Evolutionary conservation across 23 tunicate genomes (phyloP), one percentile per base, ranked within the genome.

Genomic region (Styela plicata): DNA sequence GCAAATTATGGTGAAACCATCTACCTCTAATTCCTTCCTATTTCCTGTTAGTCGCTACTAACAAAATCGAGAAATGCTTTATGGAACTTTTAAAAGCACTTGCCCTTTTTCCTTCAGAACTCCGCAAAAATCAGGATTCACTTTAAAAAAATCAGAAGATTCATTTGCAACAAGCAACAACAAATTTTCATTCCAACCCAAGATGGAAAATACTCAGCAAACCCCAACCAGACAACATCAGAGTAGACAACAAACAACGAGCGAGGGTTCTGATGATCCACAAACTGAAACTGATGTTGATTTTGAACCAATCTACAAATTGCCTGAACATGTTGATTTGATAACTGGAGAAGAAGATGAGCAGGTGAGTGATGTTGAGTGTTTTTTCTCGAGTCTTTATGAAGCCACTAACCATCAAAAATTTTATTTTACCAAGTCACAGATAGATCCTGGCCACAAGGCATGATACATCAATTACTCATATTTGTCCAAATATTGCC

Each of bases 291-390:
- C 20, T n/a, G 84, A 91, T 69, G 68, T 90, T 44, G 83, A 85
- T 69, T 86, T 91, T 74, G 97, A 91, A 65, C 97, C 97, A 20
- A 86, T 83, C 73, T 69, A 86, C 29, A 84, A 77, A 21, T 83
- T 91, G 22, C 97, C 97, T 17, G 97, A 88, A 20, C 78, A 82
- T 63, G 90, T 91, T 2, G 83, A 70, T 33, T 77, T 91, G 7
- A 33, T 61, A 7, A 91, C 97, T 70, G 97, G 97, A 52, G 97
- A 91, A 82, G 97, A 91, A 73, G 79, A 91, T 31, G 90, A 86
- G 33, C 90, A 91, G 78, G 97, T 91, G 37, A 1, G 77, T 31
- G 71, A n/a, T n/a, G n/a, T n/a, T n/a, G n/a, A n/a, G n/a, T n/a
- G n/a, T n/a, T n/a, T n/a, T n/a, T n/a, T n/a, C n/a, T n/a, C n/a